Percentiles rank a stretch among this genome's conserved stretches.
Evolutionary conservation across 1,140 invertebrate species (phyloP).

Genomic region (Drosophila parabipectinata): DNA sequence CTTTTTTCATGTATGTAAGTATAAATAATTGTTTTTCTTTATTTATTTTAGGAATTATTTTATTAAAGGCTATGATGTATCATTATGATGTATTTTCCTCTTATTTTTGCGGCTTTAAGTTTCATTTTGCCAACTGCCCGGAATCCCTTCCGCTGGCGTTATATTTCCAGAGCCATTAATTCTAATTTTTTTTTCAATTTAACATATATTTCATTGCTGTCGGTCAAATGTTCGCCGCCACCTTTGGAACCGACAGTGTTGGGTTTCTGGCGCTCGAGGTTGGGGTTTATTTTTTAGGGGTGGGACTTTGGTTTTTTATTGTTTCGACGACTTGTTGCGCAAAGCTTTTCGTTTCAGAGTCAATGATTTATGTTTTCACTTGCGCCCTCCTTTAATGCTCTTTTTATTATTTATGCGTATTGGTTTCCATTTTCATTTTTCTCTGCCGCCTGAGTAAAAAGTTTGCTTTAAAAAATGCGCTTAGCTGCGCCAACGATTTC

Average conservation of each 20-base stretch:
- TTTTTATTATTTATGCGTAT: conserved; percentile 66
- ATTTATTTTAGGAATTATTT: not conserved
- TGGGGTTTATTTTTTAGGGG: conserved; percentile 1
- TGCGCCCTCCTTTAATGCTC: conserved; percentile 51
- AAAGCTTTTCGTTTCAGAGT: conserved; percentile 76
- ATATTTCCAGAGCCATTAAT: conserved; percentile 62
- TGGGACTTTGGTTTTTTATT: conserved; percentile 57
- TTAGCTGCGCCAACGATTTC: conserved; percentile 31
- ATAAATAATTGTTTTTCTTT: not conserved
- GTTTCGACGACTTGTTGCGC: conserved; percentile 78
- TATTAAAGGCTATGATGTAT: not conserved
- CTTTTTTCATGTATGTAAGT: too few species aligned
- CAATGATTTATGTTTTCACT: conserved; percentile 77
- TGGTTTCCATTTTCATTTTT: conserved; percentile 61
- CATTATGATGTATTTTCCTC: conserved; percentile 4
- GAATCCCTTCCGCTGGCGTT: conserved; percentile 6
- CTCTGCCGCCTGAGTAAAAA: conserved; percentile 45
- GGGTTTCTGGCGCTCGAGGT: not conserved
- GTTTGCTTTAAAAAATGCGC: conserved; percentile 51
- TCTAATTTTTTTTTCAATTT: conserved; percentile 71
- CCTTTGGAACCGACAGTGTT: conserved; percentile 28
- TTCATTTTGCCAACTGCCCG: not conserved
- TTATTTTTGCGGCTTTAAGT: conserved; percentile 11
- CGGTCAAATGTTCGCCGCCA: conserved; percentile 59
- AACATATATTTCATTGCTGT: conserved; percentile 70